Percentiles rank a stretch among this genome's conserved stretches.
Evolutionary conservation across 1,140 invertebrate species (phyloP).

Genomic region (Halesus radiatus): DNA sequence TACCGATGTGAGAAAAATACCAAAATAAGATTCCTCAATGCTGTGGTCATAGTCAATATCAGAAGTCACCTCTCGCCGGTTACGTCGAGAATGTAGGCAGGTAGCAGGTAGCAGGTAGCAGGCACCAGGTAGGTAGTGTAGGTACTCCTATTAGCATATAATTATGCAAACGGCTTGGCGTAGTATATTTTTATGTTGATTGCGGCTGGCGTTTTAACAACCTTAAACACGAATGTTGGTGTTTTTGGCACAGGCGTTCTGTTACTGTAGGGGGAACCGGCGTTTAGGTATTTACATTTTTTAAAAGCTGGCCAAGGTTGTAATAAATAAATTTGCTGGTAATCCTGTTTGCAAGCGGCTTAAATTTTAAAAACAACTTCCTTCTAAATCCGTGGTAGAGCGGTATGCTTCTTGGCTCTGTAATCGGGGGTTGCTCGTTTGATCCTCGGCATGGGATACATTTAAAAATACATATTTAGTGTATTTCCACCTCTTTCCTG

Average conservation of each 20-base stretch:
- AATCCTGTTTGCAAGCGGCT: too few species aligned
- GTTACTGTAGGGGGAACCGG: slow-evolving; percentile 1
- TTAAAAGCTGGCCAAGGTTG: slow-evolving; percentile 11
- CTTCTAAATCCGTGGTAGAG: too few species aligned
- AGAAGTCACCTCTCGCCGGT: slow-evolving; percentile 15
- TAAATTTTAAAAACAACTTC: too few species aligned
- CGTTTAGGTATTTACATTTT: neutral
- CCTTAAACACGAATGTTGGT: slow-evolving; percentile 7
- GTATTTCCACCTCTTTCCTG: too few species aligned
- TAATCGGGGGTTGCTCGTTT: too few species aligned
- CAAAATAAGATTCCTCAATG: neutral
- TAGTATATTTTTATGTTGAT: slow-evolving; percentile 31
- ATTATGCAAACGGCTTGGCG: slow-evolving; percentile 31
- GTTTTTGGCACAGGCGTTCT: neutral
- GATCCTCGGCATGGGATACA: too few species aligned
- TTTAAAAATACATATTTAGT: too few species aligned
- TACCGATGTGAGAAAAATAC: too few species aligned
- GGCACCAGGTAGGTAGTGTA: too few species aligned
- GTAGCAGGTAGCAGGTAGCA: too few species aligned
- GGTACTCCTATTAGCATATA: slow-evolving; percentile 25
- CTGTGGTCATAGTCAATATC: slow-evolving; percentile 32
- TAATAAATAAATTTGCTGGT: neutral
- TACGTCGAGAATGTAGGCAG: slow-evolving; percentile 1
- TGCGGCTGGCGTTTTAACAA: slow-evolving; percentile 35
- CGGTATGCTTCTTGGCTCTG: too few species aligned